Base-by-base conservation (phyloP, 92 coral and sea anemone genomes). In the Actinostola sp. region DNA sequence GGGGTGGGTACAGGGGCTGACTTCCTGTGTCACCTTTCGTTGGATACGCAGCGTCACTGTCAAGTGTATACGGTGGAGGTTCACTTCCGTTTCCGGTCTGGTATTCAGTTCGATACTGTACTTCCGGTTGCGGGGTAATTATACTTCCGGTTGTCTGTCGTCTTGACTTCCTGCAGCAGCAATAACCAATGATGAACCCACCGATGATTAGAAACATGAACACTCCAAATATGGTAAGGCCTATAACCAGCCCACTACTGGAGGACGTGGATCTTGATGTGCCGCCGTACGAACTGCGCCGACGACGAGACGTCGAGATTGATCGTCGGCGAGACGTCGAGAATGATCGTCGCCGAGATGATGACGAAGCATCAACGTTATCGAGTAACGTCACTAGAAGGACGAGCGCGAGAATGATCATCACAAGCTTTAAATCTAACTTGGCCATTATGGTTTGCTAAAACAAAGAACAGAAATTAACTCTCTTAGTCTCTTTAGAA, bases 401-500 rank as follows among this genome's bases (percentile, higher is more conserved):
- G 13, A 68, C 31, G 15, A 68, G 30, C 10, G 62, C 74, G 10
- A 68, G 21, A 33, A 68, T 33, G 29, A 68, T 21, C 28, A 68
- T 27, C 10, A 68, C 61, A 21, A 68, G 13, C 58, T 68, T 68
- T 29, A 68, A 30, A 26, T 68, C 74, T 9, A 51, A 13, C n/a
- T 68, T 68, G 4, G 67, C 67, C 74, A 68, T 68, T 68, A 27
- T 68, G n/a, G 17, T 34, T 62, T 34, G 48, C 33, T 54, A 36
- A 36, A 4, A 4, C 6, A 36, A 36, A 36, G 6, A 36, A 36
- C 11, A 11, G 11, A 36, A n/a, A n/a, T n/a, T n/a, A n/a, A n/a
- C n/a, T n/a, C n/a, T n/a, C n/a, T n/a, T n/a, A n/a, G n/a, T n/a
- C n/a, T n/a, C n/a, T n/a, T n/a, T n/a, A n/a, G n/a, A n/a, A n/a